Base-by-base conservation (phyloP, 2,888 invertebrate species). In the Clunio marinus region DNA sequence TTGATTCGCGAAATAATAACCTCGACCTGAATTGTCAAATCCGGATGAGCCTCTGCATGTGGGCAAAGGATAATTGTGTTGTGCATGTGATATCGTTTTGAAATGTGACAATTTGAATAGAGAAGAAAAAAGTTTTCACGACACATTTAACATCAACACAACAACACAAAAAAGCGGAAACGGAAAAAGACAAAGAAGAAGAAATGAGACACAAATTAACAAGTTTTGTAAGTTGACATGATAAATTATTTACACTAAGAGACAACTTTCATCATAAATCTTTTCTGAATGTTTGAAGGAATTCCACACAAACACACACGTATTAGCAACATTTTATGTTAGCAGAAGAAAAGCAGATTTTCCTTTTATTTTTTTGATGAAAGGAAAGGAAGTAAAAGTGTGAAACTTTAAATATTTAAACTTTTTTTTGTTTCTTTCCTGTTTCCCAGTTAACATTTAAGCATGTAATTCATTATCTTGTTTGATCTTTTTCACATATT, bases 11-110 rank as follows among this genome's bases (percentile, higher is more conserved):
- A 83, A 85, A 76, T 86, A 86, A 75, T 85, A 85, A 57, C 85
- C 86, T 58, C 84, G 77, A 22, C 85, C 85, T 35, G 83, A 81
- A 41, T 81, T 83, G 74, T 86, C 86, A 80, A 84, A 86, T 5
- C 86, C 85, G 1, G 86, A 81, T 72, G 83, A 82, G 1, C 86
- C 86, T 55, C 86, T 83, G 72, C 35, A 68, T 51, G 41, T n/a
- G n/a, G 3, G 4, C 41, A n/a, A 51, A 13, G 13, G 10, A n/a
- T 41, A 8, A 51, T 65, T 41, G 41, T 58, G 46, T 32, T 51
- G 45, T 55, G 20, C 27, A 25, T 51, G 58, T 58, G 3, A 15
- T 10, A 32, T n/a, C 17, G 28, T 27, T 68, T 20, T 32, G 37
- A 51, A 51, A 22, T 51, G 51, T 20, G 13, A 51, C 2, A 4